These are phyloP conservation scores for Nasonia giraulti DNA, from an alignment of 1,140 invertebrate genomes.

Conservation along the genomic window DNA sequence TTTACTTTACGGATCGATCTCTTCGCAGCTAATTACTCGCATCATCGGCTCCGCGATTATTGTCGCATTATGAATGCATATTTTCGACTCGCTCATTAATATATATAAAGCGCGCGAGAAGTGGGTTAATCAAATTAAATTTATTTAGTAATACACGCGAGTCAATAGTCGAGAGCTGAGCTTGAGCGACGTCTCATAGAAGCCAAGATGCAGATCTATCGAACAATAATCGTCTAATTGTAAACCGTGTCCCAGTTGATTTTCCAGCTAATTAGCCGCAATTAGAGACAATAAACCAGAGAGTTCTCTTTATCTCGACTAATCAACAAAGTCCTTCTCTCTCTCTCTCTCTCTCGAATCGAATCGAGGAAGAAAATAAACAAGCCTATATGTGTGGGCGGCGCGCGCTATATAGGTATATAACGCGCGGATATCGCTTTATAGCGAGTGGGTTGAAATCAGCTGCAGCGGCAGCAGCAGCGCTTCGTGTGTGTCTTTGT, in stretches of 20 bases:
- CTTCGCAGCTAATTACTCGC: too few species aligned
- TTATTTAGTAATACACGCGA: not conserved
- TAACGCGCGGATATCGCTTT: not conserved
- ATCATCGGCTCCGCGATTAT: too few species aligned
- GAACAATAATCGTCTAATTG: not conserved
- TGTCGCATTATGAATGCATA: too few species aligned
- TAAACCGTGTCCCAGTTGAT: too few species aligned
- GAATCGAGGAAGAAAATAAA: too few species aligned
- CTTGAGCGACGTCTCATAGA: not conserved
- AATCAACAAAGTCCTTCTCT: not conserved
- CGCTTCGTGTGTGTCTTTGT: not conserved
- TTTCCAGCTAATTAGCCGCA: not conserved
- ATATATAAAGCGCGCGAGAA: not conserved
- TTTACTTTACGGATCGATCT: too few species aligned
- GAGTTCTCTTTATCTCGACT: not conserved
- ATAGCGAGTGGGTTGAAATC: not conserved
- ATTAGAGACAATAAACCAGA: not conserved
- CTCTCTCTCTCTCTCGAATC: too few species aligned
- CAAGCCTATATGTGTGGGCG: too few species aligned
- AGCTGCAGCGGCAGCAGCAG: too few species aligned
- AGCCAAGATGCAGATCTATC: not conserved
- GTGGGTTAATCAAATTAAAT: slow-evolving; percentile 5
- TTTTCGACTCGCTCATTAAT: too few species aligned
- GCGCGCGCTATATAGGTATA: not conserved
- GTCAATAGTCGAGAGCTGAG: not conserved